These are phyloP conservation scores for Drosophila trapezifrons DNA, from an alignment of 1,140 invertebrate genomes.

Conservation along the genomic window DNA sequence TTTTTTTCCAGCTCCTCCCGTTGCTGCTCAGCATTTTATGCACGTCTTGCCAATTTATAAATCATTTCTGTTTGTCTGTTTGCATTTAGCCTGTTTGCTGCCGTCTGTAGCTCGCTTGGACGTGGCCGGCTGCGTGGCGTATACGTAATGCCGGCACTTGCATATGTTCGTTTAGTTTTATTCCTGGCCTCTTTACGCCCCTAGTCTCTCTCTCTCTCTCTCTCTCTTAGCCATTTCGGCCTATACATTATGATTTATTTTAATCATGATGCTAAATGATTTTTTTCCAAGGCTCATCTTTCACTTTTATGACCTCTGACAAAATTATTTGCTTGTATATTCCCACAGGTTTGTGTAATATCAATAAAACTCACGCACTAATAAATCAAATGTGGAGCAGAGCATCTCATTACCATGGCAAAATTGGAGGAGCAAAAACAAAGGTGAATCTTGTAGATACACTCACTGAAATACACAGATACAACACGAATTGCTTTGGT, in stretches of 20 bases:
- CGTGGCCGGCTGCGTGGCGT: constrained; percentile 71
- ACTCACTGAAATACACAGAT: constrained; percentile 15
- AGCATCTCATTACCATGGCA: constrained; percentile 29
- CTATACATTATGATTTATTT: constrained; percentile 79
- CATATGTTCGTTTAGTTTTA: constrained; percentile 46
- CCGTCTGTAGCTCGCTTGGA: constrained; percentile 51
- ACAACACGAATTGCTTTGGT: constrained; percentile 6
- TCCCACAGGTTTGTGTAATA: constrained; percentile 42
- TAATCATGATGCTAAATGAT: constrained; percentile 83
- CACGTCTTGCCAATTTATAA: constrained; percentile 82
- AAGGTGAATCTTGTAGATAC: constrained; percentile 23
- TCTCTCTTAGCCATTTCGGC: not conserved
- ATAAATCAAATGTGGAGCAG: constrained; percentile 32
- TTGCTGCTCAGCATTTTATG: constrained; percentile 76
- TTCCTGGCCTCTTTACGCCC: constrained; percentile 8
- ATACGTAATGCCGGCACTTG: constrained; percentile 66
- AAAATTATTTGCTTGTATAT: constrained; percentile 66
- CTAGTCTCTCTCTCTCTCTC: not conserved
- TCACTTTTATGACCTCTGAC: constrained; percentile 63
- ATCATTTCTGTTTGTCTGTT: constrained; percentile 82
- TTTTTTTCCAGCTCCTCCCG: constrained; percentile 39
- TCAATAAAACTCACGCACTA: constrained; percentile 40
- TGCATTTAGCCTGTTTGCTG: constrained; percentile 72
- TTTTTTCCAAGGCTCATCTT: constrained; percentile 63
- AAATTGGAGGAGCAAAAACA: constrained; percentile 5